Base-by-base conservation (phyloP, 1,140 invertebrate genomes). In the Microvelia longipes region DNA sequence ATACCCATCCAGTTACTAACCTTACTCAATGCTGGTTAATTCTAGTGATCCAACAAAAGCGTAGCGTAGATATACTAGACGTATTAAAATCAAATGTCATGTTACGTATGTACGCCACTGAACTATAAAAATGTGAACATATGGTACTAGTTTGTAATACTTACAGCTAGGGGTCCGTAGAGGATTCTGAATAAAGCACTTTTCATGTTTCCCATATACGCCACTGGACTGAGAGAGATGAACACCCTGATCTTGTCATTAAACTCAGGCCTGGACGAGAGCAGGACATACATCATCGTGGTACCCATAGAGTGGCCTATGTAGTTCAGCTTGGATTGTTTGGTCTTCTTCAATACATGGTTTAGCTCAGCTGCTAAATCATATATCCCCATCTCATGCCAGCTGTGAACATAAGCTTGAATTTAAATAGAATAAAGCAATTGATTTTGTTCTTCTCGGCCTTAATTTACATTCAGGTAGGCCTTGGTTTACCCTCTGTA, bases 231-330 rank as follows among this genome's bases (percentile, higher is more conserved):
- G 60, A 95, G 78, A 70, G 82, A 83, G 66, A 85, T 81, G 80
- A 90, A 84, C 71, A 81, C 77, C 27, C 78, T 80, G 68, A 89
- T 84, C 78, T 88, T 88, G 14, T 82, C 74, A 72, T 87, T 86
- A 73, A 88, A 90, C 67, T 87, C 81, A 0, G 87, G 86, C 30
- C 80, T 79, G 28, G 82, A 77, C 1, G 85, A 85, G 66, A 81
- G 77, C 75, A 88, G 79, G 0, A 86, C 85, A 73, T 84, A 87
- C 74, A 87, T 87, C 2, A 82, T 76, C 1, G 86, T 85, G 0
- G 87, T 89, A 27, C 90, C 90, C 78, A 89, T 85, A 1, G 83
- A 85, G 75, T 90, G 87, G 1, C 87, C 89, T 5, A 90, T 78
- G 77, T 88, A 90, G 61, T 82, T 78, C 1, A 91, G 71, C 67